Conservation (phyloP, 1,140 invertebrate species). For the Popillia japonica region DNA sequence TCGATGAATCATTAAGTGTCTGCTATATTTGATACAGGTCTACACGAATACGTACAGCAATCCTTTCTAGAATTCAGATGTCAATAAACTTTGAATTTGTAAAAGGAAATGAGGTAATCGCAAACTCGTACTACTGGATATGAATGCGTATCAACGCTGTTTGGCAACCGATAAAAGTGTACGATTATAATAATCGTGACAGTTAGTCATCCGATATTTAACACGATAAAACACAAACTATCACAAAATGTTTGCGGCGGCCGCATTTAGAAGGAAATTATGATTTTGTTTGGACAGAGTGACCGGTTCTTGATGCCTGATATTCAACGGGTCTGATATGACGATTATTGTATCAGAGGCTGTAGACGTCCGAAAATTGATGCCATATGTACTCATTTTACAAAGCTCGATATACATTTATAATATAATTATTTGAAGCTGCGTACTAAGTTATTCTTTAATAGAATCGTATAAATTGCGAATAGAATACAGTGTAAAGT, state of each 20-base stretch:
- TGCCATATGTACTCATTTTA: not conserved
- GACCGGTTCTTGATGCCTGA: not conserved
- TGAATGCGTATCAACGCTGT: not conserved
- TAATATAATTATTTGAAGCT: not conserved
- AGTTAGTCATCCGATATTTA: not conserved
- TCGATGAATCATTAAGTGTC: constrained; percentile 2
- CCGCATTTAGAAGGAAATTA: not conserved
- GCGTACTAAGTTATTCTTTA: not conserved
- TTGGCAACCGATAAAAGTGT: constrained; percentile 6
- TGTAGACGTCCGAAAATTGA: constrained; percentile 2
- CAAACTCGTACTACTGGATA: not conserved
- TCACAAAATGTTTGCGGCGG: not conserved
- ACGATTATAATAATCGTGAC: constrained; percentile 5
- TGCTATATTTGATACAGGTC: not conserved
- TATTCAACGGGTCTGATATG: not conserved
- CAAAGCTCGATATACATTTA: not conserved
- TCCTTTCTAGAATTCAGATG: not conserved
- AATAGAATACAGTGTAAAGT: not conserved
- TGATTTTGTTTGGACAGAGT: not conserved
- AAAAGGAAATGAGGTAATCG: constrained; percentile 5
- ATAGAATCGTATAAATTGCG: not conserved
- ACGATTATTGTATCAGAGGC: not conserved
- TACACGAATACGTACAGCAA: not conserved
- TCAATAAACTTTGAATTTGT: not conserved
- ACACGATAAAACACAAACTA: not conserved